Conservation (phyloP, 2,113 vertebrate species). For the Urocitellus parryii region DNA sequence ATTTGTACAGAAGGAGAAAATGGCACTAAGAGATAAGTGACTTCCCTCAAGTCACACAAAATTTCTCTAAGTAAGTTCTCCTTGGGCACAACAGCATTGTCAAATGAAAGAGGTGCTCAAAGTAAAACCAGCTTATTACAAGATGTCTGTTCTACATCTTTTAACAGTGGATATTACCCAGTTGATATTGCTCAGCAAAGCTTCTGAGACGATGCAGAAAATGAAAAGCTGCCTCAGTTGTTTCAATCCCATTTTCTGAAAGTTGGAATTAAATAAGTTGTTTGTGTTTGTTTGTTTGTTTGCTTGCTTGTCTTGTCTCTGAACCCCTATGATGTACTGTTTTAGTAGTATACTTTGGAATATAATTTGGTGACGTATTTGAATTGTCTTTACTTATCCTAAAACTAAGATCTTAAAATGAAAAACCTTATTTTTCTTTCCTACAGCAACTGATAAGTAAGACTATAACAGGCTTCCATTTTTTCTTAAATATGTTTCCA, state of each 20-base stretch:
- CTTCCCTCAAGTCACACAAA: neutral
- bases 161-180: neutral
- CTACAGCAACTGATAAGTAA: neutral
- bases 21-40: neutral
- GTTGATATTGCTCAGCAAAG: neutral
- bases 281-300: neutral
- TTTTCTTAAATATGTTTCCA: too few relatives aligned
- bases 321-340: neutral
- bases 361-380: neutral
- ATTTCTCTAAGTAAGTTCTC: slow-evolving; percentile 35
- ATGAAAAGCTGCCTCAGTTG: neutral
- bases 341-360: neutral
- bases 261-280: neutral
- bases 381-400: neutral
- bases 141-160: neutral
- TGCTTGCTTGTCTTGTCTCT: neutral
- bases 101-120: neutral
- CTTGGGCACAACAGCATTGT: neutral
- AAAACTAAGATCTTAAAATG: neutral
- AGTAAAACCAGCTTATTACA: neutral
- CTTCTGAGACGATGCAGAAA: neutral
- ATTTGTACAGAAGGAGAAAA: slow-evolving; percentile 59
- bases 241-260: neutral
- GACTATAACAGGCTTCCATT: neutral
- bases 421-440: neutral